phyloP scores from a whole-genome alignment of 92 coral and sea anemone genomes.

The Actinostola sp. region DNA sequence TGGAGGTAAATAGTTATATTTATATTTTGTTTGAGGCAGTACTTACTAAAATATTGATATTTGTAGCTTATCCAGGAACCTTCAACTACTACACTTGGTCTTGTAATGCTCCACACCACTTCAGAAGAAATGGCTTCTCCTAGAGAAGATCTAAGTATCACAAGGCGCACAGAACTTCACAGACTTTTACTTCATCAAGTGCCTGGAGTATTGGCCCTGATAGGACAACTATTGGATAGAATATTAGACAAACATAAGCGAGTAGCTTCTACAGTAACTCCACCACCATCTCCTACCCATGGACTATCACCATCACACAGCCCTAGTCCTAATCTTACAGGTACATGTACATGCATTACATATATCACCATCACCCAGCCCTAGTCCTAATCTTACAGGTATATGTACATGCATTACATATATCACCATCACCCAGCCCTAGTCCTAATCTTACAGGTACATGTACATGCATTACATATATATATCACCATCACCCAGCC shows the following conservation, averaged over 20 bases:
- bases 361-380: no score
- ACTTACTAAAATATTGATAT: neutral
- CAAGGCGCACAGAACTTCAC: constrained; percentile 88
- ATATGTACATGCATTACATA: no score
- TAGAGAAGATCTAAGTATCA: constrained; percentile 91
- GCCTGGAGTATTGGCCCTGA: constrained; percentile 76
- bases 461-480: no score
- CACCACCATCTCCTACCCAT: constrained; percentile 99
- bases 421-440: no score
- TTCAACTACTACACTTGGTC: constrained; percentile 79
- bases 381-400: no score
- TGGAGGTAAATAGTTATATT: constrained; percentile 61
- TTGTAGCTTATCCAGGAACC: constrained; percentile 90
- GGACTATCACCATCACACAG: constrained; percentile 85
- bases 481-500: no score
- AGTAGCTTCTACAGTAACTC: constrained; percentile 88
- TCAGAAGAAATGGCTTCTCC: constrained; percentile 98
- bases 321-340: constrained; percentile 77
- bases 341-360: no score
- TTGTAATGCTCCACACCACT: constrained; percentile 89
- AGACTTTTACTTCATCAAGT: constrained; percentile 85
- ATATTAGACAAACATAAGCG: constrained; percentile 90
- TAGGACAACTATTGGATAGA: constrained; percentile 84
- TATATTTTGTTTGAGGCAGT: neutral
- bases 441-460: no score